Conservation (phyloP, 2,797 vertebrate species). For the Brotula barbata region DNA sequence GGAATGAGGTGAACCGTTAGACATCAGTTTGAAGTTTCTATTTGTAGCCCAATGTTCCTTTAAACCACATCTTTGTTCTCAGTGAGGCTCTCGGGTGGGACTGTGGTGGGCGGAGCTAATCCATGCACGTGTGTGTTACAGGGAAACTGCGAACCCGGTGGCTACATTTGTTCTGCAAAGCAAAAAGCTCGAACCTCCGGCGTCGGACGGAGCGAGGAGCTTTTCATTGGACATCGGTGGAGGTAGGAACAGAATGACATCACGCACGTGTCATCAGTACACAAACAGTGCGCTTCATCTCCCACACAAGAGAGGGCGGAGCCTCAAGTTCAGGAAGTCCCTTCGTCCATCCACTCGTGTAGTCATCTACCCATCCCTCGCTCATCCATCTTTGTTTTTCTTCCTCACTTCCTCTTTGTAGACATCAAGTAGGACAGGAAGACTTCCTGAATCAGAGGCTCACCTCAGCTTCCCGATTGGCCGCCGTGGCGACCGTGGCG, state of each 20-base stretch:
- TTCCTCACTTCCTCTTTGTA: no score
- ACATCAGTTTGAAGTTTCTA: no score
- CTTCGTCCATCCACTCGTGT: no score
- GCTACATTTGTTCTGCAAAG: conserved; percentile 20
- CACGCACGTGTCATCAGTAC: conserved; percentile 25
- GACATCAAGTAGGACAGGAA: no score
- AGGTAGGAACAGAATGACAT: conserved; percentile 57
- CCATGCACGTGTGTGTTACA: neutral
- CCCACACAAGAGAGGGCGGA: conserved; percentile 34
- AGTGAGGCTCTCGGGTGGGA: no score
- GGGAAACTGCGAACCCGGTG: conserved; percentile 1
- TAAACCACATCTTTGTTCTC: no score
- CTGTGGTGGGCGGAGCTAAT: no score
- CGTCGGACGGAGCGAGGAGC: conserved; percentile 17
- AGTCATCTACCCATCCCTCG: no score
- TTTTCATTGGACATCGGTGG: conserved; percentile 44
- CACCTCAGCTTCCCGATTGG: neutral
- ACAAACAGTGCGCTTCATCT: conserved; percentile 52
- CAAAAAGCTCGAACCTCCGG: conserved; percentile 14
- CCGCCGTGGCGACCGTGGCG: no score
- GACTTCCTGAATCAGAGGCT: conserved; percentile 42
- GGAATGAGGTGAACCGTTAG: no score
- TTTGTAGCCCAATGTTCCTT: no score
- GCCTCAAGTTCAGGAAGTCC: conserved; percentile 32
- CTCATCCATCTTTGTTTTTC: neutral